Percentiles rank a stretch among this genome's conserved stretches.
These are phyloP conservation scores for Scytalopus superciliaris DNA, from an alignment of 2,113 vertebrate genomes.

Conservation along the genomic window DNA sequence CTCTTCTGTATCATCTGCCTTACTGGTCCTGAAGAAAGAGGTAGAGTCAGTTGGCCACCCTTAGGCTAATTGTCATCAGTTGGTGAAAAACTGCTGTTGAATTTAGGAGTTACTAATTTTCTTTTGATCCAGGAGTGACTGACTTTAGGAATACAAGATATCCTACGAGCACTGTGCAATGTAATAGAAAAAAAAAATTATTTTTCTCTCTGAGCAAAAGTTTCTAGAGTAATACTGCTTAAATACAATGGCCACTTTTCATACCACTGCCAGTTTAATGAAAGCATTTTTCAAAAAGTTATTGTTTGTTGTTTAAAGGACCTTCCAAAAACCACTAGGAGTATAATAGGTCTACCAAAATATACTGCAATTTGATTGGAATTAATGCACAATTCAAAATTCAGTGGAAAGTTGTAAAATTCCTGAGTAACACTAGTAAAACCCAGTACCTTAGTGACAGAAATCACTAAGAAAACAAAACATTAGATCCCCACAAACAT, in stretches of 20 bases:
- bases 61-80: rapidly evolving
- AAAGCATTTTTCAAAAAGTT: not conserved
- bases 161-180: not conserved
- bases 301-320: not conserved
- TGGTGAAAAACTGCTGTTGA: not conserved
- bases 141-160: not conserved
- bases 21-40: not conserved
- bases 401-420: not conserved
- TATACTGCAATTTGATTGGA: not conserved
- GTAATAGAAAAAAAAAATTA: not conserved
- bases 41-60: not conserved
- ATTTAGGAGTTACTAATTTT: not conserved
- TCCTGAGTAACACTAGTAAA: not conserved
- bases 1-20: not conserved
- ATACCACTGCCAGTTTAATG: not conserved
- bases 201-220: not conserved
- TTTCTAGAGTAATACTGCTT: not conserved
- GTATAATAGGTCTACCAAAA: not conserved
- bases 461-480: not conserved
- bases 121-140: not conserved
- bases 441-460: not conserved
- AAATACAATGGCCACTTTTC: not conserved
- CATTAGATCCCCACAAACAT: not conserved
- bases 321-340: not conserved
- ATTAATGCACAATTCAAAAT: not conserved